Conservation (phyloP, 2,888 invertebrate genomes). For the Hirudinaria manillensis region DNA sequence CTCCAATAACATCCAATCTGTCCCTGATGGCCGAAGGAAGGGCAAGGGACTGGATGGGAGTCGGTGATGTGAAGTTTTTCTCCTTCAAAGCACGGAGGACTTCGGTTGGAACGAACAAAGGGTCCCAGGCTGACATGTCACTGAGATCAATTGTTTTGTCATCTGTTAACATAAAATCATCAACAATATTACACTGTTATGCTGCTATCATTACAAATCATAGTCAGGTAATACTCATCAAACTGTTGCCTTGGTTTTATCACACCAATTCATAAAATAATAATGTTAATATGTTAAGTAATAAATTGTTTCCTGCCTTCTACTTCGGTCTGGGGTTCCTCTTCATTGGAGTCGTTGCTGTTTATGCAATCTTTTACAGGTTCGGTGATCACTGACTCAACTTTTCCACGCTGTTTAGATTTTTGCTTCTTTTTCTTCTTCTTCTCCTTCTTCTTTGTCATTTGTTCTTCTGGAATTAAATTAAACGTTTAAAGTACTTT, state of each 20-base stretch:
- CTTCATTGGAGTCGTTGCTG: no score
- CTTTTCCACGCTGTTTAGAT: not conserved
- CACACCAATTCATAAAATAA: no score
- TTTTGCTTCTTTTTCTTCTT: slow-evolving; percentile 5
- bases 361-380: no score
- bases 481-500: not conserved
- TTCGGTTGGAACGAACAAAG: slow-evolving; percentile 61
- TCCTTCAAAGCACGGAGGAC: slow-evolving; percentile 71
- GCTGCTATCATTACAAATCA: not conserved
- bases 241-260: no score
- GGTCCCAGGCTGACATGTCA: slow-evolving; percentile 55
- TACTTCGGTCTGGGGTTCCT: no score
- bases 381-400: not conserved
- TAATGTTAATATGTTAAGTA: no score
- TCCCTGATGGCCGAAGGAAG: slow-evolving; percentile 59
- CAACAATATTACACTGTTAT: not conserved
- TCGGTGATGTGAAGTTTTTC: slow-evolving; percentile 73
- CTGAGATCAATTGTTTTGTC: not conserved
- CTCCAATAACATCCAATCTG: slow-evolving; percentile 86
- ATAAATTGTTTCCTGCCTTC: no score
- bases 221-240: not conserved
- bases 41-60: slow-evolving; percentile 69
- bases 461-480: not conserved
- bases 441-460: not conserved
- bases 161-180: not conserved